Percentiles rank a stretch among this genome's conserved stretches.
These are phyloP conservation scores for Hyposmocoma kahamanoa DNA, from an alignment of 1,140 invertebrate genomes.

Conservation along the genomic window DNA sequence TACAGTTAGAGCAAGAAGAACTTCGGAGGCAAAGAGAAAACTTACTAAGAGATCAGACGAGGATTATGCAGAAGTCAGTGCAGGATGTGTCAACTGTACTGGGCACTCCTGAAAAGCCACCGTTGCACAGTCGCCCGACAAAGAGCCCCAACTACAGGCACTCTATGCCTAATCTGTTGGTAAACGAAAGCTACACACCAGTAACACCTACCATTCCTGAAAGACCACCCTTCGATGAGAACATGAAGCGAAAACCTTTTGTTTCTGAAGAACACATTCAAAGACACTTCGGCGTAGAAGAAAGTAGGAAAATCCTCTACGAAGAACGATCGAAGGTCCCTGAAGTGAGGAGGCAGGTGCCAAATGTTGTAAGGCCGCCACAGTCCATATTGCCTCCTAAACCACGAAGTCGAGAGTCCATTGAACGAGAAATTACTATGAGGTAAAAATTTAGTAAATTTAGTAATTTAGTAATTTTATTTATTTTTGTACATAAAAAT, in stretches of 20 bases:
- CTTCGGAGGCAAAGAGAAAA: conserved; percentile 83
- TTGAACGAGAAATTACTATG: conserved; percentile 64
- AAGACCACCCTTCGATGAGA: conserved; percentile 37
- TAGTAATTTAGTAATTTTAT: not conserved
- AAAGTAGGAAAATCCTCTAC: conserved; percentile 56
- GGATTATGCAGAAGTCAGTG: conserved; percentile 76
- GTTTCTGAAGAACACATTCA: conserved; percentile 64
- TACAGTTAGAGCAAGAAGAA: conserved; percentile 85
- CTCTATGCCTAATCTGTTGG: conserved; percentile 79
- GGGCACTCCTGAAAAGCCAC: conserved; percentile 40
- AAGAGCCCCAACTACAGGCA: conserved; percentile 75
- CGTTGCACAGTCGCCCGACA: conserved; percentile 20
- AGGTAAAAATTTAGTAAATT: conserved; percentile 27
- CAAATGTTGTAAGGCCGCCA: conserved; percentile 26
- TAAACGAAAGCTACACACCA: conserved; percentile 64
- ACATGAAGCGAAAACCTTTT: conserved; percentile 53
- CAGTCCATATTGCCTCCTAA: conserved; percentile 55
- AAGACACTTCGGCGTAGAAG: conserved; percentile 61
- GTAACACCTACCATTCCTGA: conserved; percentile 28
- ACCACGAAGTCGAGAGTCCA: conserved; percentile 50
- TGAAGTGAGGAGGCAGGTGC: conserved; percentile 16
- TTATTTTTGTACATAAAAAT: not conserved
- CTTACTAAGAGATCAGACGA: conserved; percentile 77
- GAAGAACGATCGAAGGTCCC: conserved; percentile 34
- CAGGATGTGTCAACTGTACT: conserved; percentile 73